Conservation (phyloP, 2,113 vertebrate genomes). For the Aspiorhynchus laticeps region DNA sequence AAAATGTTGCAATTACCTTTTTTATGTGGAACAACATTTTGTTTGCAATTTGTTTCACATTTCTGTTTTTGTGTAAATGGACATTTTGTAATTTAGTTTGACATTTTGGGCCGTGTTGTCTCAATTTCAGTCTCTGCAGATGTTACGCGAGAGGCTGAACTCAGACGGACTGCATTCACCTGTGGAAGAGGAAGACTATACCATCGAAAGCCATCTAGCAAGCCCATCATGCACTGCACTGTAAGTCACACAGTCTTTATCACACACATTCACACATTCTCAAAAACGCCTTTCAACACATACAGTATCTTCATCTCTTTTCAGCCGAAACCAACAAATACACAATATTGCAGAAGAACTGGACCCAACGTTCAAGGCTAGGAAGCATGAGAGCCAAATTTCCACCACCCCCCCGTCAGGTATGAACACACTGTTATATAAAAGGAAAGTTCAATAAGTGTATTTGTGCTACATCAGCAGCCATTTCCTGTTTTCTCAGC, state of each 20-base stretch:
- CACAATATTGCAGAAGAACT: constrained; percentile 77
- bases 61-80: neutral
- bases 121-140: constrained; percentile 46
- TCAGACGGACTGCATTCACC: constrained; percentile 73
- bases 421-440: neutral
- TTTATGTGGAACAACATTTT: too few relatives aligned
- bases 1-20: neutral
- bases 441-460: neutral
- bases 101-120: neutral
- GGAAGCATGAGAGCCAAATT: constrained; percentile 56
- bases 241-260: constrained; percentile 28
- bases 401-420: constrained; percentile 10
- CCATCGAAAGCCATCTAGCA: constrained; percentile 64
- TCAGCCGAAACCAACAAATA: constrained; percentile 65
- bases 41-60: neutral
- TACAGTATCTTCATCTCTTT: neutral
- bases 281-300: neutral
- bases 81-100: neutral
- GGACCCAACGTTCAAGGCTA: constrained; percentile 77
- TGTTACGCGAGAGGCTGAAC: constrained; percentile 70
- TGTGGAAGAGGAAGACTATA: constrained; percentile 66
- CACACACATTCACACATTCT: constrained; percentile 24
- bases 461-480: neutral
- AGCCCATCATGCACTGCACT: constrained; percentile 58
- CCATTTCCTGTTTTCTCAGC: neutral